These are phyloP conservation scores for Galeopsomyia nigrocyanea DNA, from an alignment of 2,888 invertebrate species.

Conservation along the genomic window DNA sequence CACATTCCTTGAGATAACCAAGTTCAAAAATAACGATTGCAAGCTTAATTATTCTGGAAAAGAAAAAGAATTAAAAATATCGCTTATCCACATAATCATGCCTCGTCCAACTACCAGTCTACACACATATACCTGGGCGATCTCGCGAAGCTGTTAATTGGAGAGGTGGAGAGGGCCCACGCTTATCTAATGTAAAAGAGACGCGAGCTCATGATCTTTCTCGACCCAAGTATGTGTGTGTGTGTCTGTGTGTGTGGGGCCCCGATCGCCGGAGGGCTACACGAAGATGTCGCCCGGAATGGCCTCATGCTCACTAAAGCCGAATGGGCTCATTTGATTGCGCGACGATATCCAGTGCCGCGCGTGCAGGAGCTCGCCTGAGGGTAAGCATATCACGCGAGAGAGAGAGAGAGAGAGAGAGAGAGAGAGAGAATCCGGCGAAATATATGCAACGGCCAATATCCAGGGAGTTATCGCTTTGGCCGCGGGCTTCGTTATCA, in stretches of 20 bases:
- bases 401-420: background rate
- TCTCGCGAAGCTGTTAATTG: constrained; percentile 45
- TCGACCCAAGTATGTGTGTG: constrained; percentile 56
- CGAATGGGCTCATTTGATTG: constrained; percentile 68
- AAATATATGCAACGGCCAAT: constrained; percentile 64
- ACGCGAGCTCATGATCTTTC: constrained; percentile 11
- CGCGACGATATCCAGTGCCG: constrained; percentile 64
- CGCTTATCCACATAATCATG: constrained; percentile 32
- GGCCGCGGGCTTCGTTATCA: constrained; percentile 41
- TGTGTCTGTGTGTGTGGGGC: constrained; percentile 57
- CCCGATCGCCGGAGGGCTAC: constrained; percentile 48
- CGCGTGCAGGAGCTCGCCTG: constrained; percentile 53
- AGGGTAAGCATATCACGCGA: constrained; percentile 50
- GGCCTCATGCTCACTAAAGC: constrained; percentile 62
- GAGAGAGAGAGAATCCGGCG: constrained; percentile 43
- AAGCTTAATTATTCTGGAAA: background rate
- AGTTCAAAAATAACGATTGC: too few species aligned
- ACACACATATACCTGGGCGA: constrained; percentile 5
- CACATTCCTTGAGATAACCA: too few species aligned
- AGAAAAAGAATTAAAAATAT: constrained; percentile 30
- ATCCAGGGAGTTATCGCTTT: constrained; percentile 55
- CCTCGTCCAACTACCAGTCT: constrained; percentile 21
- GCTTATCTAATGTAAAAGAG: constrained; percentile 49
- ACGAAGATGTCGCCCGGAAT: constrained; percentile 64
- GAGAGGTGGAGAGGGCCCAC: background rate